These are phyloP conservation scores for Amblyopsis hoosieri DNA, from an alignment of 2,797 vertebrate species.

Conservation along the genomic window DNA sequence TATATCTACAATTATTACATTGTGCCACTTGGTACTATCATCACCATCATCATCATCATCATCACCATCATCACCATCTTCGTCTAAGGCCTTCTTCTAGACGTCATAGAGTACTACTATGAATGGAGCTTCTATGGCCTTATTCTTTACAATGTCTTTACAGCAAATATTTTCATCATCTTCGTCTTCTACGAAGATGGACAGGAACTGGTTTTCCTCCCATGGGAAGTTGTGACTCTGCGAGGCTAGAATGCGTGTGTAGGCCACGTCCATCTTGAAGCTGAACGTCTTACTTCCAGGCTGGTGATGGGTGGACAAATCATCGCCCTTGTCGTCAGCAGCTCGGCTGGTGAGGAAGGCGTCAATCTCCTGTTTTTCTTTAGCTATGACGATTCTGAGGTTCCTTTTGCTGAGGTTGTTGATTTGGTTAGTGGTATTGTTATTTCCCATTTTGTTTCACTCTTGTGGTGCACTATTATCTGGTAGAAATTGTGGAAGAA, in stretches of 20 bases:
- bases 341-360: slow-evolving; percentile 39
- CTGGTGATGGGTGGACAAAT: neutral
- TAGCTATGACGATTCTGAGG: slow-evolving; percentile 50
- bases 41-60: no score
- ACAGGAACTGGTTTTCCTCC: slow-evolving; percentile 35
- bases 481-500: neutral
- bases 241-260: slow-evolving; percentile 49
- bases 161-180: slow-evolving; percentile 54
- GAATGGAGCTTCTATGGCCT: slow-evolving; percentile 23
- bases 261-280: slow-evolving; percentile 46
- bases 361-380: slow-evolving; percentile 46
- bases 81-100: slow-evolving; percentile 9
- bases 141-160: slow-evolving; percentile 58
- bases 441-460: slow-evolving; percentile 56
- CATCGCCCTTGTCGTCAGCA: fast-evolving
- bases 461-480: neutral
- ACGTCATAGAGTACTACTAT: slow-evolving; percentile 63
- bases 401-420: slow-evolving; percentile 66
- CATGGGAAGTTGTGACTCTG: slow-evolving; percentile 49
- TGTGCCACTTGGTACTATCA: no score
- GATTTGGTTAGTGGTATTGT: slow-evolving; percentile 33
- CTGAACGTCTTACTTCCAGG: slow-evolving; percentile 42
- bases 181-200: slow-evolving; percentile 66
- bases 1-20: no score
- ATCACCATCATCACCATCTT: no score